Evolutionary conservation across 2,797 vertebrate genomes (phyloP).

Genomic region (Tympanoctomys barrerae): DNA sequence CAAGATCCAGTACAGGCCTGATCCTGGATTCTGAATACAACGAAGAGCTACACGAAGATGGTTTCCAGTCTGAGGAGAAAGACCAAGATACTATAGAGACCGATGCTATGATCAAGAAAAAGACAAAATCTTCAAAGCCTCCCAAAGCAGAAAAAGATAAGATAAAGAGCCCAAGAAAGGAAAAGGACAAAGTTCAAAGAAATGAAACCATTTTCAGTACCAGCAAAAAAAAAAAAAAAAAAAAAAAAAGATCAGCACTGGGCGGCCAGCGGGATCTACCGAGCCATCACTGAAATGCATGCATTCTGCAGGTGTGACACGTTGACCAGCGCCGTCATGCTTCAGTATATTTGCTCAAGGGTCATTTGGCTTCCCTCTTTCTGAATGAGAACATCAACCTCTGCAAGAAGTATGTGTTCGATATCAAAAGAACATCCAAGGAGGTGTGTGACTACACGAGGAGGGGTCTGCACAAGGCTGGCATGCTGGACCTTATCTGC

Average conservation of each 20-base stretch:
- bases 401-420: slow-evolving; percentile 98
- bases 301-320: slow-evolving; percentile 94
- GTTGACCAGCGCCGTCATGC: slow-evolving; percentile 97
- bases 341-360: slow-evolving; percentile 99
- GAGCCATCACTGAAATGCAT: no score
- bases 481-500: slow-evolving; percentile 93
- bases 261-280: no score
- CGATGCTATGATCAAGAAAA: slow-evolving; percentile 99
- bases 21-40: no score
- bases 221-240: no score
- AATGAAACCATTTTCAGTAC: no score
- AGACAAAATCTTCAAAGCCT: no score
- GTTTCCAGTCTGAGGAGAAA: slow-evolving; percentile 88
- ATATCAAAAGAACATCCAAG: slow-evolving; percentile 98
- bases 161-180: no score
- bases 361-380: slow-evolving; percentile 97
- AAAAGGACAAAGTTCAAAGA: no score
- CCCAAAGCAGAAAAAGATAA: no score
- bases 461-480: slow-evolving; percentile 96
- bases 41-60: slow-evolving; percentile 87
- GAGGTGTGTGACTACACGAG: slow-evolving; percentile 98
- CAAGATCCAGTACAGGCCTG: slow-evolving; percentile 87
- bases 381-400: slow-evolving; percentile 99
- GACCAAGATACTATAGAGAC: slow-evolving; percentile 89
- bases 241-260: no score